phyloP scores from a whole-genome alignment of 2,113 vertebrate species.

The Protobothrops mucrosquamatus region DNA sequence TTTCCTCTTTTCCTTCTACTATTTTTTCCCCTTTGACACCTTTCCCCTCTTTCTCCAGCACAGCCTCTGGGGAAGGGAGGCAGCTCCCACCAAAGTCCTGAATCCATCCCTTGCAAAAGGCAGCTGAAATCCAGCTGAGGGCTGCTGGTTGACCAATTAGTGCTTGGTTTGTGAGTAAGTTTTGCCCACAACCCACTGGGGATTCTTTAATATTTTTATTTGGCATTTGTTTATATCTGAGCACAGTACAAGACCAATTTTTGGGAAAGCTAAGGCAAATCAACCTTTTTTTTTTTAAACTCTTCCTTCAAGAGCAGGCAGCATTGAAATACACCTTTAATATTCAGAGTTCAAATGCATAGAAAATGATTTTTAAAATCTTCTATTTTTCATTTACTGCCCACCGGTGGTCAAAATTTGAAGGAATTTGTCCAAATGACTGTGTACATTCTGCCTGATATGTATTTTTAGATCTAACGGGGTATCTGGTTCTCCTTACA shows the following conservation, averaged over 20 bases:
- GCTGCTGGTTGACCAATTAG: not conserved
- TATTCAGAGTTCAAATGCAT: not conserved
- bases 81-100: not conserved
- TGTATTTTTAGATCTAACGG: not conserved
- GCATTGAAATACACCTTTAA: not conserved
- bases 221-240: not conserved
- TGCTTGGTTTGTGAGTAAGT: not conserved
- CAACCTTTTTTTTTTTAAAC: not conserved
- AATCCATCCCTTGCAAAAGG: not conserved
- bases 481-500: not conserved
- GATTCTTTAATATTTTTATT: not conserved
- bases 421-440: not conserved
- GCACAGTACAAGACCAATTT: not conserved
- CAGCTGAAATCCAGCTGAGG: not conserved
- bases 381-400: not conserved
- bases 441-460: too few species aligned
- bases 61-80: not conserved
- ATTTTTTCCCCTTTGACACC: not conserved
- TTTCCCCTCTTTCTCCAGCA: not conserved
- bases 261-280: not conserved
- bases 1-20: not conserved
- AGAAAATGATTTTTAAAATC: not conserved
- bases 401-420: not conserved
- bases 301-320: not conserved
- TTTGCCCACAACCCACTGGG: not conserved